A percentile compares a stretch with the other conserved stretches of the same genome.
Conservation (phyloP, 2,113 vertebrate genomes). For the Athene cunicularia region DNA sequence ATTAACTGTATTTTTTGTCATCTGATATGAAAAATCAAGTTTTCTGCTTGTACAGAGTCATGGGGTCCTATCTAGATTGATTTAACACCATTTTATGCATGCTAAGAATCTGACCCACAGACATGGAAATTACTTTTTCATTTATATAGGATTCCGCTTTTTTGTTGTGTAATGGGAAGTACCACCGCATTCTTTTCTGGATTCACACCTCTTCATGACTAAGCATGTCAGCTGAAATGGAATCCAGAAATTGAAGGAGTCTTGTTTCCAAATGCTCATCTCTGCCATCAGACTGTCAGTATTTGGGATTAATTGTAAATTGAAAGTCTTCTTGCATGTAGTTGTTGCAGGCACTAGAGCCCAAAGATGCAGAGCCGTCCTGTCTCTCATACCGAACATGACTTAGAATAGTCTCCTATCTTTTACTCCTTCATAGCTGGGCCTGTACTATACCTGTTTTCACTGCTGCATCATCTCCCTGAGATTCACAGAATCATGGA, state of each 20-base stretch:
- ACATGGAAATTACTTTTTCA: not conserved
- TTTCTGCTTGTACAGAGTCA: not conserved
- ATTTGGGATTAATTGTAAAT: not conserved
- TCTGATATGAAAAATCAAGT: not conserved
- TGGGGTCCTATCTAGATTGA: not conserved
- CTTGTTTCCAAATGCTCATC: not conserved
- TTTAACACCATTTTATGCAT: not conserved
- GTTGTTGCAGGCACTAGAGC: not conserved
- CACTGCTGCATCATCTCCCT: not conserved
- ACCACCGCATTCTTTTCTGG: not conserved
- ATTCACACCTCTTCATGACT: not conserved
- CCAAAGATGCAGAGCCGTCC: not conserved
- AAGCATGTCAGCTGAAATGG: not conserved
- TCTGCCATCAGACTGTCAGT: not conserved
- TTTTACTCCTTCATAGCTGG: not conserved
- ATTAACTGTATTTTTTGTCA: not conserved
- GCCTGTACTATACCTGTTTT: not conserved
- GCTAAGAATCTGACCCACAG: not conserved
- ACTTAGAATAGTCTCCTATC: not conserved
- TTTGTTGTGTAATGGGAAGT: not conserved
- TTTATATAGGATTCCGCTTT: not conserved
- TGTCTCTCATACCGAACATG: not conserved
- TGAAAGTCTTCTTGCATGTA: not conserved
- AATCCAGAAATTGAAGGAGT: not conserved
- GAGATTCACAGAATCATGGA: not conserved